Evolutionary conservation across 2,888 invertebrate species (phyloP), one percentile per base, ranked within the genome.

Genomic region (Rhimphoctona megacephalus): DNA sequence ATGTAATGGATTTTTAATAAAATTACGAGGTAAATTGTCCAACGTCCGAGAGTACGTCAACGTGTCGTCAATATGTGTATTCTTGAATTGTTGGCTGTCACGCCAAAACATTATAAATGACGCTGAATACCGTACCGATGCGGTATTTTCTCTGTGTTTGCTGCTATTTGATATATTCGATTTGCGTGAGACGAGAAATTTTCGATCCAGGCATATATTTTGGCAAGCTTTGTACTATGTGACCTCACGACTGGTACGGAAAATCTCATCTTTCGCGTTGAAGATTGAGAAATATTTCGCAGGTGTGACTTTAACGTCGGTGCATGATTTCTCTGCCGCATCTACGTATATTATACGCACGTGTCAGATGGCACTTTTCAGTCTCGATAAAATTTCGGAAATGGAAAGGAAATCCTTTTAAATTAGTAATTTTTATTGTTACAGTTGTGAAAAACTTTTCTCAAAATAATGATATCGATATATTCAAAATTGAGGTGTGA

Each of bases 61-160:
- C 39, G 43, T 43, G 57, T 57, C 57, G 69, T 57, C 70, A 46
- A 70, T 54, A 57, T 57, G 61, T 66, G 43, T 73, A 67, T 77
- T 72, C 78, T 73, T 79, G 67, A 85, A 88, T 85, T 67, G 84
- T 81, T 72, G 49, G 73, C 81, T 88, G 89, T 87, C 89, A 89
- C 88, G 89, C 87, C 85, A 89, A 61, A 33, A 73, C 79, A 80
- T 83, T 81, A 66, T 64, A 83, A 88, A 83, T 87, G 82, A 89
- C 81, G 85, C 73, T 73, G 72, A 73, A 81, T 64, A 54, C 25
- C 25, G 74, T 81, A 72, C 54, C 79, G 39, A 69, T 78, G 43
- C 25, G 67, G 67, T 52, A 36, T 72, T 66, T 11, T 54, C 67
- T 14, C 25, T 43, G 52, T 57, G 33, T 17, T 39, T 33, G 54